Evolutionary conservation across 2,888 invertebrate genomes (phyloP).

Genomic region (Candidula unifasciata): DNA sequence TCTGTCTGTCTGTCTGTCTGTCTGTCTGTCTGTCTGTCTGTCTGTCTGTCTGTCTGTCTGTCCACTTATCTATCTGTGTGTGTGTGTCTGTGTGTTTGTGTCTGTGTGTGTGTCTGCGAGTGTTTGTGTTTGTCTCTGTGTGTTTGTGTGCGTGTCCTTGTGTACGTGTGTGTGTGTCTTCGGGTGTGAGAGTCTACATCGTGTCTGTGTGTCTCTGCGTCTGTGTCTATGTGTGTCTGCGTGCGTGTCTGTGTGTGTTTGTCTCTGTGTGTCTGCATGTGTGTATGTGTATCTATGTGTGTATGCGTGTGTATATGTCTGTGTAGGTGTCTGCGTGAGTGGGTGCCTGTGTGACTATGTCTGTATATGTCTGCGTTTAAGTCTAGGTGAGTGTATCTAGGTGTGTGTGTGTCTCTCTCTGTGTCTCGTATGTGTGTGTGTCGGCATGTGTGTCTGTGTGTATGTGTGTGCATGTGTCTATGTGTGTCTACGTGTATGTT

Average conservation of each 20-base stretch:
- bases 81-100: no score
- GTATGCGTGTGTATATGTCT: constrained; percentile 33
- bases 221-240: constrained; percentile 37
- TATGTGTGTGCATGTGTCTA: constrained; percentile 13
- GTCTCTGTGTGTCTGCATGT: constrained; percentile 28
- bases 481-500: constrained; percentile 26
- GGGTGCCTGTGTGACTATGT: constrained; percentile 10
- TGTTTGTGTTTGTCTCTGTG: neutral
- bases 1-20: neutral
- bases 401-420: constrained; percentile 35
- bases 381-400: constrained; percentile 32
- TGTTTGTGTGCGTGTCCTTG: constrained; percentile 33
- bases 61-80: no score
- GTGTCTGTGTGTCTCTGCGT: constrained; percentile 33
- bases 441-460: constrained; percentile 38
- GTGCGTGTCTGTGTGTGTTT: no score
- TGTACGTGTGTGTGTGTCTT: constrained; percentile 29
- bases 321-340: constrained; percentile 36
- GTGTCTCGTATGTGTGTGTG: constrained; percentile 37
- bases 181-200: no score
- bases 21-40: neutral
- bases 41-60: no score
- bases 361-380: no score
- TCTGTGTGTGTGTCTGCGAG: no score
- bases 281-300: constrained; percentile 34